Base-by-base conservation (phyloP, 2,888 invertebrate species). In the Halictus quadricinctus region DNA sequence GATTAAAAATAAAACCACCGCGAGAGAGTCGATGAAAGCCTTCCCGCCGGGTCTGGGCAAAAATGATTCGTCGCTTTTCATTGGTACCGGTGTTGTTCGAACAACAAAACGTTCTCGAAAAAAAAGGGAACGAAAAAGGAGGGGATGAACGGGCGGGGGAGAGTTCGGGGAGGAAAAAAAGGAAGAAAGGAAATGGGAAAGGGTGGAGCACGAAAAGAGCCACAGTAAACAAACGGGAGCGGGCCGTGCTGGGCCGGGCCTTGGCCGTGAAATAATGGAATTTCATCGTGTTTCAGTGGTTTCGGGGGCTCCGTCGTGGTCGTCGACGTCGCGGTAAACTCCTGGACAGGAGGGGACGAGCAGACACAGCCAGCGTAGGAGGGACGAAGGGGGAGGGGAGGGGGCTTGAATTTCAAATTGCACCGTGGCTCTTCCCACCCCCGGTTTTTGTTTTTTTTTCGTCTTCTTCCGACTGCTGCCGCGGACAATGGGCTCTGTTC, bases 381-480 rank as follows among this genome's bases (percentile, higher is more conserved):
- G 25, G 36, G 18, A 15, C 66, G 66, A 36, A 8, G 36, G 13
- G 13, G 18, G 29, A 75, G 25, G 25, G 50, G 3, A 7, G 15
- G 78, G 79, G 48, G 75, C 80, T 83, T 81, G 85, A 88, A 87
- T 88, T 88, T 87, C 84, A 88, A 88, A 88, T 88, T 88, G 73
- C 72, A 76, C 72, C 72, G 43, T 54, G 76, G 54, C 60, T 64
- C 64, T 64, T 29, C 25, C 60, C 6, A 60, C 13, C 13, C 13
- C 29, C 15, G 25, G 25, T 29, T 69, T 69, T 69, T 41, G 18
- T 41, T 36, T 41, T 75, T 66, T n/a, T n/a, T 70, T 76, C 73
- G 70, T 46, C 18, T 58, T 72, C 60, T 50, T 72, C 29, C 12
- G 25, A 48, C 64, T 72, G 29, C 12, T 43, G 54, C 58, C 60